Conservation (phyloP, 2,113 vertebrate genomes). For the Syngnathus typhle region DNA sequence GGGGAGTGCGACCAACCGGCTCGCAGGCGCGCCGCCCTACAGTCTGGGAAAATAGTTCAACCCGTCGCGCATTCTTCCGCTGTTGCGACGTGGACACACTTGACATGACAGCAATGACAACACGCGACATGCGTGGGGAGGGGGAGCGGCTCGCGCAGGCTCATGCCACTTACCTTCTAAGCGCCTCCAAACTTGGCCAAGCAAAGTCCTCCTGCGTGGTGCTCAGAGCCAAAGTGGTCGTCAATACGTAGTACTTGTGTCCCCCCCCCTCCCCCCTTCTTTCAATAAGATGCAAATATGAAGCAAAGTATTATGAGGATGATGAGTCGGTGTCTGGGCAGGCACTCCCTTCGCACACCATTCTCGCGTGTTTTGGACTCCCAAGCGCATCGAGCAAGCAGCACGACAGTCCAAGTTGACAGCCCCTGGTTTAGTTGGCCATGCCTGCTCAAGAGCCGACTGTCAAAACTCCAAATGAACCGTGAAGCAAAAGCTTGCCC, state of each 20-base stretch:
- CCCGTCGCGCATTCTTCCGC: slow-evolving; percentile 10
- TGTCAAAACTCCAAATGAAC: background rate
- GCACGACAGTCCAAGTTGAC: background rate
- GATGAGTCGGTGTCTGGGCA: slow-evolving; percentile 43
- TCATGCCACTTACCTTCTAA: slow-evolving; percentile 64
- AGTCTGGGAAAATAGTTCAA: slow-evolving; percentile 62
- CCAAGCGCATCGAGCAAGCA: slow-evolving; percentile 26
- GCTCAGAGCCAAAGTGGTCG: slow-evolving; percentile 37
- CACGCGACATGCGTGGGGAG: background rate
- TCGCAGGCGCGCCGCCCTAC: slow-evolving; percentile 33
- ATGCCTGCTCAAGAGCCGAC: too few relatives aligned
- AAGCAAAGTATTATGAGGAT: slow-evolving; percentile 20
- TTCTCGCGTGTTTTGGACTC: slow-evolving; percentile 52
- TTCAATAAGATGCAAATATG: slow-evolving; percentile 19
- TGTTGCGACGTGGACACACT: slow-evolving; percentile 15
- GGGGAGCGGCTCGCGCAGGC: background rate
- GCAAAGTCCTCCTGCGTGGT: slow-evolving; percentile 44
- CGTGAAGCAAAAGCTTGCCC: too few relatives aligned
- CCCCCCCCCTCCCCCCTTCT: background rate
- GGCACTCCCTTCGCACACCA: slow-evolving; percentile 59
- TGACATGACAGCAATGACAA: slow-evolving; percentile 27
- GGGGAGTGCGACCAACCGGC: slow-evolving; percentile 22
- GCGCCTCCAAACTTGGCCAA: slow-evolving; percentile 65
- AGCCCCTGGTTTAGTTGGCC: background rate
- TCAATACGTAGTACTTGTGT: slow-evolving; percentile 19